Evolutionary conservation across 37 sponge, comb jelly and placozoan genomes (phyloP), one percentile per base, ranked within the genome.

Genomic region (Eunapius fragilis): DNA sequence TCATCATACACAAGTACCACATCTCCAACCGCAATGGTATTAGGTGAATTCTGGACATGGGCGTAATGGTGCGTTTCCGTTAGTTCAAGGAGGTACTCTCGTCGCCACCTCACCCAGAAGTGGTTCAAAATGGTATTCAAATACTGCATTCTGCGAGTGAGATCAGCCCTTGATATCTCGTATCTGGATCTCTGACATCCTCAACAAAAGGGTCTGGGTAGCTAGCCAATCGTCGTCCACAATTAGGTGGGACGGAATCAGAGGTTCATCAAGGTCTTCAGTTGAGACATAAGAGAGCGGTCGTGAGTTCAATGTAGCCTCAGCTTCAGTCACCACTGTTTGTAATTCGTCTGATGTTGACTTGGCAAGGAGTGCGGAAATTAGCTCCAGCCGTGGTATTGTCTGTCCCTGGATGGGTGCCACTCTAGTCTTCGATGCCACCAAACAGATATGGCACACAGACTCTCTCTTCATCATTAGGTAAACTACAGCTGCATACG

Each of bases 381-480:
- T 45, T 25, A 76, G 35, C 36, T 84, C 85, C 34, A 84, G 36
- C 17, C 77, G 67, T 17, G 85, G 85, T 32, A 84, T 84, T 25
- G 69, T 76, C 35, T 84, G 85, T 3, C 48, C 25, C 35, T 74
- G 76, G 19, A 84, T 9, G 5, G 76, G 85, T 25, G 85, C 85
- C 30, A 84, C 85, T 34, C 85, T 67, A 10, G 85, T 84, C 36
- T 84, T 84, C 23, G 79, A 31, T 45, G 67, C 76, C 68, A 74
- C 37, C 22, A 76, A 76, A 38, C 32, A 35, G 23, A 75, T 48
- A 13, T 70, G 38, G 22, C 73, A 37, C 30, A 26, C 14, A 26
- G 37, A 14, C 4, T 82, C 83, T 25, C 73, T 37, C 36, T 34
- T 73, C 2, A 41, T 30, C 72, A 41, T 47, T 30, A 70, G 26